phyloP scores from a whole-genome alignment of 2,113 vertebrate genomes.

The Aphyosemion australe region DNA sequence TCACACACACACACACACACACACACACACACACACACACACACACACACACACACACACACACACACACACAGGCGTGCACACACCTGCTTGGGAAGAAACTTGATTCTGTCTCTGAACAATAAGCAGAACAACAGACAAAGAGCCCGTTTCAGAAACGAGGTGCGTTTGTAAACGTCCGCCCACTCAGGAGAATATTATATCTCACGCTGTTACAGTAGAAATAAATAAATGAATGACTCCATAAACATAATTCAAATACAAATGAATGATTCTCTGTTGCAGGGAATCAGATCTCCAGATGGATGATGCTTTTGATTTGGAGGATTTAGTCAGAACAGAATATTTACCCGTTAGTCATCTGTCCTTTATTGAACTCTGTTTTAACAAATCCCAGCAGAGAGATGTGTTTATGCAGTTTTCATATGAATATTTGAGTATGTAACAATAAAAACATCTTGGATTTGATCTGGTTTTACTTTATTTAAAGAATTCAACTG shows the following conservation, averaged over 20 bases:
- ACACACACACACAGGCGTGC: slow-evolving; percentile 6
- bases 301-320: too few relatives aligned
- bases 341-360: slow-evolving; percentile 27
- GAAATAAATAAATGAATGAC: slow-evolving; percentile 1
- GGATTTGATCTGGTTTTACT: background rate
- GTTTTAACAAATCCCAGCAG: slow-evolving; percentile 32
- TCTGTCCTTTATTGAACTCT: slow-evolving; percentile 37
- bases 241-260: background rate
- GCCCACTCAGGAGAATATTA: slow-evolving; percentile 44
- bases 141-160: slow-evolving; percentile 69
- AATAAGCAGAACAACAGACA: slow-evolving; percentile 77
- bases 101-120: slow-evolving; percentile 63
- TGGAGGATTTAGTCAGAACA: slow-evolving; percentile 35
- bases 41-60: slow-evolving; percentile 14
- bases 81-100: slow-evolving; percentile 58
- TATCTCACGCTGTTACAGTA: slow-evolving; percentile 13
- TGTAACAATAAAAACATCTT: background rate
- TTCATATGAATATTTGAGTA: background rate
- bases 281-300: too few relatives aligned
- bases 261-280: too few relatives aligned
- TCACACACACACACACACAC: slow-evolving; percentile 1
- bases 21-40: slow-evolving; percentile 6
- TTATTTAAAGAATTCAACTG: too few relatives aligned
- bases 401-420: slow-evolving; percentile 21
- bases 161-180: slow-evolving; percentile 44